Evolutionary conservation across 2,888 invertebrate genomes (phyloP), one percentile per base, ranked within the genome.

Genomic region (Stenichneumon culpator): DNA sequence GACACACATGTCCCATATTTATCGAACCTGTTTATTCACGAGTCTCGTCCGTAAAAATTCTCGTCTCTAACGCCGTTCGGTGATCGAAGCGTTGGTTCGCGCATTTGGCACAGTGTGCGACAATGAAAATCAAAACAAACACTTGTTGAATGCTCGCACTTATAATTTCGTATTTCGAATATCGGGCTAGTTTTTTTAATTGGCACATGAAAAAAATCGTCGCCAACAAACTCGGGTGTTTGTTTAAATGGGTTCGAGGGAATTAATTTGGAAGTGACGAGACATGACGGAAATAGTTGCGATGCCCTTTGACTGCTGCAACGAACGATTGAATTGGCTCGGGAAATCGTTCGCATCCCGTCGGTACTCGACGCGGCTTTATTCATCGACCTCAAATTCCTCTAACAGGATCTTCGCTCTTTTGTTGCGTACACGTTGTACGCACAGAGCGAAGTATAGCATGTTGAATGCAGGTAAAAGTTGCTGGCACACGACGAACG

Each of bases 331-430:
- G 63, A 32, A 63, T 63, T n/a, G 63, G 32, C 25, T 28, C 63
- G 69, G 52, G 32, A 69, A 69, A 75, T 60, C 47, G 52, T 65
- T 65, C 25, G 70, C 19, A 36, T 72, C 70, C 65, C 77, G 54
- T 72, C 54, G 77, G 77, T 32, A 72, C 63, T 52, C 57, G 74
- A 68, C 32, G 69, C 69, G 44, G 70, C 32, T 77, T 82, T 78
- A 67, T 78, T 72, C 19, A 65, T 69, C 78, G 82, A 82, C 82
- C 78, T 82, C 72, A 82, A 82, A 82, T 78, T 73, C 72, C 52
- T 60, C 57, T 72, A 82, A 54, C 82, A 82, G 82, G 82, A 82
- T 82, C 78, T 72, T 78, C 60, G 67, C 67, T 72, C 70, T 82
- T 78, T 82, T 54, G 65, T 82, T 52, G 72, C 39, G 44, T 70